Conservation (phyloP, 2,888 invertebrate genomes). For the Drymonia ruficornis region DNA sequence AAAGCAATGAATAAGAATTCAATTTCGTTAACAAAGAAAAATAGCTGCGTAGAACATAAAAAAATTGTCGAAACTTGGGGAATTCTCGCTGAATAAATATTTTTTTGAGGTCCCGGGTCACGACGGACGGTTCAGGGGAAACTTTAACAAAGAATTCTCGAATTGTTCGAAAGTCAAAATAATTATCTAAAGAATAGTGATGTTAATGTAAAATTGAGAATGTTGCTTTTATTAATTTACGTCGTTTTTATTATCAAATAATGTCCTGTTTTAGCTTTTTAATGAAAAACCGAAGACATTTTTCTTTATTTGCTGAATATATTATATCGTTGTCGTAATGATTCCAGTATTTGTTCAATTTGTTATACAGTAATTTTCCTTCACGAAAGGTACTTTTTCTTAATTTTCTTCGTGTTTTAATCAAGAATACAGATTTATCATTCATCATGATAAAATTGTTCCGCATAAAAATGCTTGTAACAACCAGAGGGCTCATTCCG, state of each 20-base stretch:
- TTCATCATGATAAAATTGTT: neutral
- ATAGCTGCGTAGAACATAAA: conserved; percentile 46
- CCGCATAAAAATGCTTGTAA: conserved; percentile 19
- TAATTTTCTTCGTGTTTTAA: neutral
- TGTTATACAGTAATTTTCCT: too few species aligned
- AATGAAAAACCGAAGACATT: too few species aligned
- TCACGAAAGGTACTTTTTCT: neutral
- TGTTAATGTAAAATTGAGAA: too few species aligned
- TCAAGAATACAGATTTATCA: neutral
- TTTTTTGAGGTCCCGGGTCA: conserved; percentile 33
- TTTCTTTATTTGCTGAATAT: too few species aligned
- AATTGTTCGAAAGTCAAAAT: neutral
- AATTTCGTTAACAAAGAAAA: conserved; percentile 74
- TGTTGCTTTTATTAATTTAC: too few species aligned
- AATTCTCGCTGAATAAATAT: conserved; percentile 51
- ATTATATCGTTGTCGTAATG: too few species aligned
- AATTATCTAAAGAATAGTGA: neutral
- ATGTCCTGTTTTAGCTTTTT: too few species aligned
- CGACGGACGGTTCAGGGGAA: conserved; percentile 14
- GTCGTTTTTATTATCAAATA: too few species aligned
- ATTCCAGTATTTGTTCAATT: too few species aligned
- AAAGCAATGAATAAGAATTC: conserved; percentile 69
- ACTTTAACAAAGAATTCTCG: conserved; percentile 21
- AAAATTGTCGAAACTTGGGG: conserved; percentile 21
- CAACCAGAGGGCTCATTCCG: conserved; percentile 55